Evolutionary conservation across 2,797 vertebrate species (phyloP).

Genomic region (Bradypodion pumilum): DNA sequence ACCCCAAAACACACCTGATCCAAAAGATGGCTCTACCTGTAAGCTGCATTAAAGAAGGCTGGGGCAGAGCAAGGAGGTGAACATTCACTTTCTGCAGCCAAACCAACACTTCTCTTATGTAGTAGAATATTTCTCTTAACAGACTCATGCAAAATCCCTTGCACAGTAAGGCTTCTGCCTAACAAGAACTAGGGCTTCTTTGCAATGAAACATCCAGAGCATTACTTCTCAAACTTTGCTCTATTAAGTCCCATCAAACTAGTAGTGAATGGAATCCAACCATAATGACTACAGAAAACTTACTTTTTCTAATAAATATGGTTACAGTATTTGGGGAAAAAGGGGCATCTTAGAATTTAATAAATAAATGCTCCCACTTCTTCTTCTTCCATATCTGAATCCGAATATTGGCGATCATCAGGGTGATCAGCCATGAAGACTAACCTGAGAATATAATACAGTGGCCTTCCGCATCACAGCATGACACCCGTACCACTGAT

Average conservation of each 20-base stretch:
- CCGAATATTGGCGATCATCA: too few relatives aligned
- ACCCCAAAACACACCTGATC: background rate
- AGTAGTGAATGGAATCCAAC: background rate
- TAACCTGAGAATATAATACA: too few relatives aligned
- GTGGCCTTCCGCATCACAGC: too few relatives aligned
- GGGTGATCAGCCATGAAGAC: too few relatives aligned
- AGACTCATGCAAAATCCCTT: background rate
- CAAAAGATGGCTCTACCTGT: background rate
- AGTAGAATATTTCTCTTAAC: background rate
- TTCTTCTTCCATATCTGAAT: too few relatives aligned
- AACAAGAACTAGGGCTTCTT: background rate
- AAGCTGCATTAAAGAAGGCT: background rate
- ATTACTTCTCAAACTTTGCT: too few relatives aligned
- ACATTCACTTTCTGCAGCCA: background rate
- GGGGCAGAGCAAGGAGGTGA: background rate
- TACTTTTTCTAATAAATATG: background rate
- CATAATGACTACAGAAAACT: too few relatives aligned
- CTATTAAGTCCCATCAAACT: too few relatives aligned
- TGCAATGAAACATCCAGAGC: background rate
- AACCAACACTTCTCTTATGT: background rate
- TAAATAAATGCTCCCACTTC: background rate
- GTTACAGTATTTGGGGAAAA: background rate
- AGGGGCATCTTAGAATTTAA: background rate
- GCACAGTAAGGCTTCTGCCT: background rate
- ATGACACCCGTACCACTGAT: too few relatives aligned